Evolutionary conservation across 2,888 invertebrate species (phyloP), one percentile per base, ranked within the genome.

Genomic region (Aelia acuminata): DNA sequence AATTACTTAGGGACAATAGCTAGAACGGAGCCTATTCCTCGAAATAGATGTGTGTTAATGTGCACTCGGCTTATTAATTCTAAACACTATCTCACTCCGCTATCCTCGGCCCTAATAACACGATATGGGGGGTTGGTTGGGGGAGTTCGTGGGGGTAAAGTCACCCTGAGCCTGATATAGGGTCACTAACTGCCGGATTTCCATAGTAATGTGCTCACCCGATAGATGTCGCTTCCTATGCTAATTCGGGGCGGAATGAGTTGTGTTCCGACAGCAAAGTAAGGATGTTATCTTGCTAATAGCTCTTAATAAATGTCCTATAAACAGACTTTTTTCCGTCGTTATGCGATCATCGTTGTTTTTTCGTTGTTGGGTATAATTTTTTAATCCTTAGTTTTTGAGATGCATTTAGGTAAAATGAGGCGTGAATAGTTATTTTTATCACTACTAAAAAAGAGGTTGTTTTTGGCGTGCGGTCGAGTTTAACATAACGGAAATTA

Each of bases 171-270:
- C 7, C 31, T 70, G 63, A 70, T 70, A 70, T 70, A 70, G 63
- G 63, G 63, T 70, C 63, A 70, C 63, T 70, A 70, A 70, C 63
- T 5, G 1, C 35, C 63, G 18, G 18, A 70, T 70, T 70, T 35
- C 18, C 63, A 70, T 70, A 35, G 31, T 70, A 70, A 70, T 70
- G 63, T 35, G 18, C 35, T 70, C 18, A 70, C 31, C 7, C 63
- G 35, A 70, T 70, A 70, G 63, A 70, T 70, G 63, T 31, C 63
- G 63, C 63, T 70, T 70, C 63, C 63, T 70, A 70, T 70, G 63
- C 63, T 35, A 70, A 70, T 70, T 35, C 35, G 35, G 63, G 7
- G 15, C 35, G 0, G 3, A 7, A 35, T 20, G 5, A 0, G 26
- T 26, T 57, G 57, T 26, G 26, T 57, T 57, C 26, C 3, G 13